Evolutionary conservation across 2,888 invertebrate genomes (phyloP), one percentile per base, ranked within the genome.

Genomic region (Euproctis similis): DNA sequence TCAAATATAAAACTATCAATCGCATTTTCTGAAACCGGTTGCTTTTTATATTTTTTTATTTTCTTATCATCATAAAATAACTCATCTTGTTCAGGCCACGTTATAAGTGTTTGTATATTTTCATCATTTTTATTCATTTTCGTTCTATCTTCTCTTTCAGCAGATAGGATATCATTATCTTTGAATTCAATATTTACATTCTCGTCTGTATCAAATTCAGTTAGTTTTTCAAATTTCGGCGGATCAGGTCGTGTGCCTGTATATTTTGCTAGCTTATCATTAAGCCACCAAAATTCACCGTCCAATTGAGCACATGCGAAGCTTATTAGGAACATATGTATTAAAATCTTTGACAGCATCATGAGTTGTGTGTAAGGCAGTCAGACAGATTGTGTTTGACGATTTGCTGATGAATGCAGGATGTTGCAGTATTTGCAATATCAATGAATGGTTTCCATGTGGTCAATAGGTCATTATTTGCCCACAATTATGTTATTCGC

Each of bases 271-370:
- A 78, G 37, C 39, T 76, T 68, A 16, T 69, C 53, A 32, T 76
- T 66, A 8, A 80, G 36, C 81, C 81, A 80, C 82, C 80, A 77
- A 48, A 82, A 82, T 42, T 74, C 70, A 17, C 81, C 81, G 28
- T 72, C 66, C 11, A 76, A 31, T 57, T 84, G 82, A 19, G 68
- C 47, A 4, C 46, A 36, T 20, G 53, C 56, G 12, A 52, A 39
- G 49, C 61, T 62, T 3, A 58, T 34, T 11, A 59, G 22, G 28
- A 63, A 31, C 28, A 69, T 28, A 6, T 38, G 49, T 21, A 69
- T 37, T 8, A 67, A 28, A 24, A 53, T 19, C 36, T 43, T 46
- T 17, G 36, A 36, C 17, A 56, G 35, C 76, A 77, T 77, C 39
- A 40, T 62, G 29, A 26, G 34, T 18, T 32, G 39, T 42, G 30